These are phyloP conservation scores for Herpailurus yagouaroundi DNA, from an alignment of 2,113 vertebrate genomes.

Conservation along the genomic window DNA sequence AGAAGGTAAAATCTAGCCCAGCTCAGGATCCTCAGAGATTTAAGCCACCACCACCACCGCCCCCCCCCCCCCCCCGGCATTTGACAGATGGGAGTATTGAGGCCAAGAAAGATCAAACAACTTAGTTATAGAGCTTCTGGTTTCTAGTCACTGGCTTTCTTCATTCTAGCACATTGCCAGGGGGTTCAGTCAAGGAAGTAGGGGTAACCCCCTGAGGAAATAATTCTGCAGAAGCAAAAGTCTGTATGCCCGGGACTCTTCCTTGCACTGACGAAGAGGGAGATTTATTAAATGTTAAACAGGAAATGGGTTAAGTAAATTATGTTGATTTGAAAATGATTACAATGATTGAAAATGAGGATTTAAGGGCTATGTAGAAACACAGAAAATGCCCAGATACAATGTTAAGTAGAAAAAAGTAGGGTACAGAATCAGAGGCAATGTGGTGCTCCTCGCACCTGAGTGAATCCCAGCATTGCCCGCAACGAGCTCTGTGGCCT, in stretches of 20 bases:
- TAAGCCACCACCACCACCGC: not conserved
- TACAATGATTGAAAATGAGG: not conserved
- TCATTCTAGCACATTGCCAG: not conserved
- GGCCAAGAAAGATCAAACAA: not conserved
- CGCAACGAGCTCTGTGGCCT: not conserved
- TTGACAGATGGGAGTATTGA: not conserved
- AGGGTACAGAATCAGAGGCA: not conserved
- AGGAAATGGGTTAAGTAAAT: not conserved
- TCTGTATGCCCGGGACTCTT: not conserved
- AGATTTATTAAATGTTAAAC: not conserved
- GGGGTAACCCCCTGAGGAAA: not conserved
- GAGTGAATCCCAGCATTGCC: not conserved
- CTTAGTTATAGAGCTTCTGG: not conserved
- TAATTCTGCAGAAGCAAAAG: not conserved
- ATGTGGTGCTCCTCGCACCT: not conserved
- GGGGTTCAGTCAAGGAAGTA: not conserved
- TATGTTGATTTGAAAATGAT: not conserved
- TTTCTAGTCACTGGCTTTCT: not conserved
- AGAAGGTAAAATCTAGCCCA: conserved; percentile 10
- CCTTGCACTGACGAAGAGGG: not conserved
- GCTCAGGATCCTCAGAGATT: not conserved
- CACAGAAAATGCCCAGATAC: not conserved
- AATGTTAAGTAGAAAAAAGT: not conserved
- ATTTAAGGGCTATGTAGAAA: not conserved
- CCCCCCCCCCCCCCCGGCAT: fast-evolving